phyloP scores from a whole-genome alignment of 2,797 vertebrate genomes.

The Rhinichthys osculus region DNA sequence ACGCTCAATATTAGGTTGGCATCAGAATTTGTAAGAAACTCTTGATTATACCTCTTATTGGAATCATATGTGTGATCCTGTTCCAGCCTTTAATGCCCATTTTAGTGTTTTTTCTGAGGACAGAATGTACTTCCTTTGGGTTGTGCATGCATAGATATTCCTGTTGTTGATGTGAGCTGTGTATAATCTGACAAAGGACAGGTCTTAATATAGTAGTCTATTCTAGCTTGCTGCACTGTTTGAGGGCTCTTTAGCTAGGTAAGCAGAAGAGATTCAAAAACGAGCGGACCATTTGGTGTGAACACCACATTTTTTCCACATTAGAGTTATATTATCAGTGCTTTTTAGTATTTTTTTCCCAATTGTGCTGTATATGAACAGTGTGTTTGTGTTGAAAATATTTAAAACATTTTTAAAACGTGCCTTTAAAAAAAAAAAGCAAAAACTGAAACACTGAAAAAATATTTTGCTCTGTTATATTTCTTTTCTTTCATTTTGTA shows the following conservation, averaged over 20 bases:
- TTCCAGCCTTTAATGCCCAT: background rate
- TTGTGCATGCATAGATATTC: conserved; percentile 5
- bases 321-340: conserved; percentile 28
- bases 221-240: conserved; percentile 38
- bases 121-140: conserved; percentile 29
- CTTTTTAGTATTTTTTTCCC: conserved; percentile 48
- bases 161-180: conserved; percentile 27
- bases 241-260: conserved; percentile 7
- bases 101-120: conserved; percentile 10
- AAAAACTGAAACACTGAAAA: conserved; percentile 70
- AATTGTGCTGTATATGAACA: conserved; percentile 29
- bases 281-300: conserved; percentile 13
- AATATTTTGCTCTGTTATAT: conserved; percentile 43
- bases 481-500: conserved; percentile 44
- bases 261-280: conserved; percentile 1
- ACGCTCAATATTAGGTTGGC: background rate
- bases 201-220: conserved; percentile 3
- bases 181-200: conserved; percentile 27
- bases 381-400: conserved; percentile 42
- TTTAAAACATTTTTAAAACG: conserved; percentile 68
- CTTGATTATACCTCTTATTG: conserved; percentile 10
- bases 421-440: conserved; percentile 59
- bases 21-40: background rate
- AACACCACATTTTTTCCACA: conserved; percentile 1
- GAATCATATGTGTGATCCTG: background rate